Evolutionary conservation across 1,140 invertebrate genomes (phyloP).

Genomic region (Proctacanthus coquilletti): DNA sequence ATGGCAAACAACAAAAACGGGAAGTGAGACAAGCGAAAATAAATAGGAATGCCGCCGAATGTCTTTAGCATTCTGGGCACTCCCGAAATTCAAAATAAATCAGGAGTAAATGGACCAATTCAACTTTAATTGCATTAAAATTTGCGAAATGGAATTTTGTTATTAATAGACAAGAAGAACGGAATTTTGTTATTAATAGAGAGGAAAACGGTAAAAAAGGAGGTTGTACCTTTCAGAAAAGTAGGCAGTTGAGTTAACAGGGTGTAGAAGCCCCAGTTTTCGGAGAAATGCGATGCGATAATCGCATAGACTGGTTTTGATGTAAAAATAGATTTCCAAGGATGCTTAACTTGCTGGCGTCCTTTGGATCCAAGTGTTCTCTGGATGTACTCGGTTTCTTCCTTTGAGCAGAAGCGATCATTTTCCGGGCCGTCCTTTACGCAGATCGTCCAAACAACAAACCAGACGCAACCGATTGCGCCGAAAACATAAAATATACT

Average conservation of each 20-base stretch:
- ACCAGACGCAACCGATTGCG: constrained; percentile 54
- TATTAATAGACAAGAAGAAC: neutral
- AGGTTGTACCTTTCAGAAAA: constrained; percentile 64
- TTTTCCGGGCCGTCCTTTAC: constrained; percentile 61
- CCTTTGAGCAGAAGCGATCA: constrained; percentile 54
- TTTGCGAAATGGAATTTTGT: constrained; percentile 1
- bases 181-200: constrained; percentile 2
- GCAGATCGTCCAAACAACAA: constrained; percentile 48
- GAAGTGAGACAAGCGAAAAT: no score
- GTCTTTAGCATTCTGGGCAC: no score
- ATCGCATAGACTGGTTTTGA: constrained; percentile 84
- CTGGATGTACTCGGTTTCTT: constrained; percentile 65
- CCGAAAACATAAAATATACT: constrained; percentile 83
- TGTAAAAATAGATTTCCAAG: constrained; percentile 65
- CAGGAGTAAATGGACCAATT: no score
- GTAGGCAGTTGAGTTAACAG: constrained; percentile 78
- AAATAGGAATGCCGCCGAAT: no score
- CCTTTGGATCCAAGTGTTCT: constrained; percentile 22
- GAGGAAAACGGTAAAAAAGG: no score
- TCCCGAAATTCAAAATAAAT: no score
- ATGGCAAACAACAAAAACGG: no score
- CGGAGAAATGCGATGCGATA: constrained; percentile 76
- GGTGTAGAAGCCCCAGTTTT: constrained; percentile 94
- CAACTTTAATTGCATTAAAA: no score
- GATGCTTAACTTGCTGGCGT: constrained; percentile 39